Conservation (phyloP, 2,888 invertebrate species). For the Amiota communis region DNA sequence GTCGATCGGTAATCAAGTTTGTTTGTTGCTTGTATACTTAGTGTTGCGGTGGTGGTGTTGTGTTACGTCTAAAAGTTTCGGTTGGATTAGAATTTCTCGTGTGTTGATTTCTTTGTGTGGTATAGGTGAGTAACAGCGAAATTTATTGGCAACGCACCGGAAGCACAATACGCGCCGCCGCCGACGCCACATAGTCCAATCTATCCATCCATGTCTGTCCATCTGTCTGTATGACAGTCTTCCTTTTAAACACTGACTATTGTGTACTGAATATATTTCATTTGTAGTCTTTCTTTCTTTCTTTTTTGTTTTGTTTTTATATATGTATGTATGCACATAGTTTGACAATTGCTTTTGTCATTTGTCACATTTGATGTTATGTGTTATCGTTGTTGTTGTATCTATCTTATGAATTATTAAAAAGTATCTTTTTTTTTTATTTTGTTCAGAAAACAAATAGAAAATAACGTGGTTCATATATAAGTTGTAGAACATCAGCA, state of each 20-base stretch:
- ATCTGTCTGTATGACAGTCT: neutral
- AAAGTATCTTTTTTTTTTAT: constrained; percentile 3
- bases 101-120: too few relatives aligned
- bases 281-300: neutral
- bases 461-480: too few relatives aligned
- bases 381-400: neutral
- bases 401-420: constrained; percentile 26
- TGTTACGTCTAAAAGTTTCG: too few relatives aligned
- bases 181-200: neutral
- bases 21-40: neutral
- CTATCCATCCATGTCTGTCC: neutral
- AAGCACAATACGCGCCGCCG: constrained; percentile 13
- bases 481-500: too few relatives aligned
- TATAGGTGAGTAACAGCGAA: neutral
- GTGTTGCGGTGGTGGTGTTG: neutral
- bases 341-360: constrained; percentile 5
- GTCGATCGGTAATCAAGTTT: constrained; percentile 1
- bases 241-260: neutral
- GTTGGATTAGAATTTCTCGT: too few relatives aligned
- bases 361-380: constrained; percentile 22
- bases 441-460: too few relatives aligned
- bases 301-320: too few relatives aligned
- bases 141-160: constrained; percentile 29
- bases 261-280: neutral
- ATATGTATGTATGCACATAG: too few relatives aligned